Conservation (phyloP, 2,797 vertebrate genomes). For the Melanotaenia parkinsoni region DNA sequence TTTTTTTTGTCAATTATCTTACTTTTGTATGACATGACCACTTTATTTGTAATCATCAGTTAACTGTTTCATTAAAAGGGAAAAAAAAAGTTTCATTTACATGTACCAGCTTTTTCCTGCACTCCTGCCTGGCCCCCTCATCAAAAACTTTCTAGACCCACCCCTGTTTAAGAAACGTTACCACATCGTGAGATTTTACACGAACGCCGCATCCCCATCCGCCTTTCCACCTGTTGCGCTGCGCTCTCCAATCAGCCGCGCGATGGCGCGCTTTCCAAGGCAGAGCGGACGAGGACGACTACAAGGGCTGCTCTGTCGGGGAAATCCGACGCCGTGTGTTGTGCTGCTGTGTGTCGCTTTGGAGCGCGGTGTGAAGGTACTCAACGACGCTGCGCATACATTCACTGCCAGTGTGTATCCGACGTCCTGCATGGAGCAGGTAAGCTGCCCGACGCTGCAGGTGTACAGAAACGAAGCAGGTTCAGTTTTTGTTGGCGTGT, state of each 20-base stretch:
- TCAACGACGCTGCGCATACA: constrained; percentile 6
- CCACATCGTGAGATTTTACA: not conserved
- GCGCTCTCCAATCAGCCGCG: constrained; percentile 42
- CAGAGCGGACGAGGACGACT: constrained; percentile 3
- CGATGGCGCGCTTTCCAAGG: constrained; percentile 65
- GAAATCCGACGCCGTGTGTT: constrained; percentile 58
- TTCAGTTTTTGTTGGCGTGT: constrained; percentile 15
- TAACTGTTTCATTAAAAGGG: no score
- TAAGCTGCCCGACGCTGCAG: constrained; percentile 47
- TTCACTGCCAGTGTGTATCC: constrained; percentile 11
- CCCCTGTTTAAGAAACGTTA: not conserved
- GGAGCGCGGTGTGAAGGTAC: constrained; percentile 21
- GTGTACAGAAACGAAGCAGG: constrained; percentile 1
- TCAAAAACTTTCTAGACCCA: no score
- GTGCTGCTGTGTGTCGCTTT: constrained; percentile 38
- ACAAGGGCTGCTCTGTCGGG: constrained; percentile 19
- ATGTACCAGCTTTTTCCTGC: no score
- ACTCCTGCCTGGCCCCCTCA: no score
- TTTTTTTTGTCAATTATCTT: no score
- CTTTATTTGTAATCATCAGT: no score
- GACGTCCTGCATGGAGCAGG: constrained; percentile 49
- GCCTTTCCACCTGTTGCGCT: constrained; percentile 72
- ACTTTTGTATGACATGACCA: no score
- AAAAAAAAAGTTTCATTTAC: no score
- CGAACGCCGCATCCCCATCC: constrained; percentile 25